phyloP scores from a whole-genome alignment of 2,888 invertebrate species.

The Rutpela maculata region DNA sequence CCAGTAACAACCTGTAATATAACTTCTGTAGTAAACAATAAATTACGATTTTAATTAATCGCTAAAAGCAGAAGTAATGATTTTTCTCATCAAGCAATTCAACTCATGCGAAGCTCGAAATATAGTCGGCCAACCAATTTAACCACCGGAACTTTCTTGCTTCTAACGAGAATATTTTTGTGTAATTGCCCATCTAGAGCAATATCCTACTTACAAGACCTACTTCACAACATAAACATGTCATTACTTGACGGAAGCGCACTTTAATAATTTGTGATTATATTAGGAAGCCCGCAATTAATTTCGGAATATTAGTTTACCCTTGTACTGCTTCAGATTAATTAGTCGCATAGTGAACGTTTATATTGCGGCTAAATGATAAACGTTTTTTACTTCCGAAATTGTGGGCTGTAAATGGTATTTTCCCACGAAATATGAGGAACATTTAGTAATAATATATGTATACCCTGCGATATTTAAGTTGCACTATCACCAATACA shows the following conservation, averaged over 20 bases:
- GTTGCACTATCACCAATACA: too few relatives aligned
- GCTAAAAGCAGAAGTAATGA: constrained; percentile 30
- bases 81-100: constrained; percentile 40
- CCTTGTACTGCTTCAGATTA: constrained; percentile 43
- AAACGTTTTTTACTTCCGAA: not conserved
- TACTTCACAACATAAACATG: constrained; percentile 20
- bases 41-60: constrained; percentile 41
- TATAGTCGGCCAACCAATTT: constrained; percentile 16
- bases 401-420: not conserved
- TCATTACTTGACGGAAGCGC: constrained; percentile 40
- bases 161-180: constrained; percentile 13
- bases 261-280: constrained; percentile 30
- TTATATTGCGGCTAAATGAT: constrained; percentile 1
- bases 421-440: not conserved
- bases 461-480: too few relatives aligned
- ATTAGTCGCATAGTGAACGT: constrained; percentile 34
- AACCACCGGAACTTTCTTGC: constrained; percentile 10
- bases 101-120: constrained; percentile 24
- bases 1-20: constrained; percentile 1
- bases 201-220: constrained; percentile 20
- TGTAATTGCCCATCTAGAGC: constrained; percentile 22
- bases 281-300: constrained; percentile 43
- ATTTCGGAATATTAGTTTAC: constrained; percentile 48
- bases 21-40: constrained; percentile 22
- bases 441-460: not conserved